Percentiles rank a stretch among this genome's conserved stretches.
Evolutionary conservation across 2,113 vertebrate species (phyloP).

Genomic region (Gopherus flavomarginatus): DNA sequence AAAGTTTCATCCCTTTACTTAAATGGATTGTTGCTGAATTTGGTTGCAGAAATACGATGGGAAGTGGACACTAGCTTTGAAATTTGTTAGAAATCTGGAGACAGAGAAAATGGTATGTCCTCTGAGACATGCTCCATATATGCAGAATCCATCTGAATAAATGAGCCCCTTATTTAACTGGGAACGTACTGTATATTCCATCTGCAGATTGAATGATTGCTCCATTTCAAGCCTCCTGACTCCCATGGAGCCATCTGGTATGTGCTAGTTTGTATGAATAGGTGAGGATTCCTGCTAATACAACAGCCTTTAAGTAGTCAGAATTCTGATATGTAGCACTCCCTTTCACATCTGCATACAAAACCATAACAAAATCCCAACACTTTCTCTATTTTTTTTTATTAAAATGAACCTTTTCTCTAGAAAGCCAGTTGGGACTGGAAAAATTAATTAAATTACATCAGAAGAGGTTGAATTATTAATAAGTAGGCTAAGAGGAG

Average conservation of each 20-base stretch:
- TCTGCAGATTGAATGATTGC: slow-evolving; percentile 78
- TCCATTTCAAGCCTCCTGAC: slow-evolving; percentile 82
- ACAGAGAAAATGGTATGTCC: slow-evolving; percentile 54
- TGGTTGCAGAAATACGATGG: slow-evolving; percentile 17
- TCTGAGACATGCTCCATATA: slow-evolving; percentile 71
- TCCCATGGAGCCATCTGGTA: slow-evolving; percentile 80
- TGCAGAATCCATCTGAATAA: slow-evolving; percentile 78
- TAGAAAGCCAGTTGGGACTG: slow-evolving; percentile 56
- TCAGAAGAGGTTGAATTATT: slow-evolving; percentile 52
- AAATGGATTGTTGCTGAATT: neutral
- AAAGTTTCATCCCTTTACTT: neutral
- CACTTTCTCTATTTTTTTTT: slow-evolving; percentile 28
- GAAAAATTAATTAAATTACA: slow-evolving; percentile 58
- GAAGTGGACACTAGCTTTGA: slow-evolving; percentile 51
- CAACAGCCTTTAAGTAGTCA: slow-evolving; percentile 69
- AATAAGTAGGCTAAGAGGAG: slow-evolving; percentile 42
- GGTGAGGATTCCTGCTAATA: slow-evolving; percentile 77
- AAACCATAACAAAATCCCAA: slow-evolving; percentile 64
- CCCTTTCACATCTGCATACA: slow-evolving; percentile 66
- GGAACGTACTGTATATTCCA: slow-evolving; percentile 76
- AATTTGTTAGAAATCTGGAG: slow-evolving; percentile 64
- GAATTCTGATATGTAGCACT: slow-evolving; percentile 72
- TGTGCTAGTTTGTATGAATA: slow-evolving; percentile 58
- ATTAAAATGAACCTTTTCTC: slow-evolving; percentile 68
- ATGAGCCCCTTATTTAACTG: slow-evolving; percentile 80